phyloP scores from a whole-genome alignment of 2,797 vertebrate genomes.

The Choloepus didactylus region DNA sequence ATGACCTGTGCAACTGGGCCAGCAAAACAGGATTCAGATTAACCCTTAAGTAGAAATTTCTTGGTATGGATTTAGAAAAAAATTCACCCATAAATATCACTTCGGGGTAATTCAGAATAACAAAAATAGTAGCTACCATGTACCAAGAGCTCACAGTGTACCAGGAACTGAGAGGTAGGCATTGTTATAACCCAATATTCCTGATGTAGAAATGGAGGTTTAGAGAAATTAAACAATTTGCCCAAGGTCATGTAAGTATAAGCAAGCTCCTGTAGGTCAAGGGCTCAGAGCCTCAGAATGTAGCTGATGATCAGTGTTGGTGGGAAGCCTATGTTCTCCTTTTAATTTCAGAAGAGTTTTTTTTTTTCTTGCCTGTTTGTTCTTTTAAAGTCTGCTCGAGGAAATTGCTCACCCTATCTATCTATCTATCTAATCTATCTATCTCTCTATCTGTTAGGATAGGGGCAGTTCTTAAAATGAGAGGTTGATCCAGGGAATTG shows the following conservation, averaged over 20 bases:
- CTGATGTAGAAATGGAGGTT: neutral
- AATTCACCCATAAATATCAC: neutral
- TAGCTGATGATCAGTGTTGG: neutral
- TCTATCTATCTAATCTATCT: too few species aligned
- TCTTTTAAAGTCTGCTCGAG: constrained; percentile 15
- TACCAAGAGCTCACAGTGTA: neutral
- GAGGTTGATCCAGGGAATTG: neutral
- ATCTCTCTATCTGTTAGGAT: neutral
- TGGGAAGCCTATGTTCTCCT: neutral
- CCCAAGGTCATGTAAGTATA: constrained; percentile 1
- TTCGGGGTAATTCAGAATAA: neutral
- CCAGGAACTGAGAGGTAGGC: neutral
- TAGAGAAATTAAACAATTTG: neutral
- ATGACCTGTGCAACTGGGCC: neutral
- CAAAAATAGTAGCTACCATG: neutral
- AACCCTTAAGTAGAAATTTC: neutral
- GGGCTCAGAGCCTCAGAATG: neutral
- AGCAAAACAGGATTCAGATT: neutral
- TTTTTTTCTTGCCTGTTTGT: neutral
- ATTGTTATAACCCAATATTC: neutral
- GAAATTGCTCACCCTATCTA: neutral
- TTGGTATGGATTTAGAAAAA: neutral
- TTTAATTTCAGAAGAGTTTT: neutral
- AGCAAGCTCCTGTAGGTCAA: constrained; percentile 13
- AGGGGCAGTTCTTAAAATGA: constrained; percentile 15